Evolutionary conservation across 2,888 invertebrate genomes (phyloP), one percentile per base, ranked within the genome.

Genomic region (Meteorus cinctellus): DNA sequence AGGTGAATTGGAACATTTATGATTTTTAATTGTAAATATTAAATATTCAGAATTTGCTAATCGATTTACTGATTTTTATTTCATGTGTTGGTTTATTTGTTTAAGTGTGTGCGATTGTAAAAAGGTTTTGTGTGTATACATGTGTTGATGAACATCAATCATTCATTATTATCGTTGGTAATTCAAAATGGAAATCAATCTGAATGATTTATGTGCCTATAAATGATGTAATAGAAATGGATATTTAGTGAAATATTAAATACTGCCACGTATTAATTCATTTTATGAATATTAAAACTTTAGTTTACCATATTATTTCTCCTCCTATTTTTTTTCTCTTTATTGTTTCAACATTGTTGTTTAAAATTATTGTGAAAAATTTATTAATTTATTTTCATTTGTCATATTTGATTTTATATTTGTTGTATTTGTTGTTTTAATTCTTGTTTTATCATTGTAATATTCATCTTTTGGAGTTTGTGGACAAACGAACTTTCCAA

Each of bases 71-170:
- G n/a, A 55, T 2, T 8, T 19, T 19, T 8, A 19, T 55, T n/a
- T n/a, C 4, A 48, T 48, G 19, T 55, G 6, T 55, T 1, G 6
- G n/a, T 55, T 19, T 55, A 4, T 55, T 4, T 55, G 19, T 55
- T 4, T 19, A n/a, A 19, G 10, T 6, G n/a, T 55, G 19, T 55
- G 19, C 19, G 10, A 19, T 4, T n/a, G 5, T 24, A 19, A n/a
- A 16, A n/a, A 2, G 24, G 19, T 55, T 2, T 48, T 48, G 48
- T 48, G 16, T 48, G 16, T 48, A 48, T 48, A 4, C n/a, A n/a
- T n/a, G n/a, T 48, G 55, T 55, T 55, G 55, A 55, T 55, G 55
- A 55, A 55, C 19, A 55, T 55, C 55, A 55, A 55, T 55, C 55
- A 55, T 55, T 19, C 19, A 55, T 55, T 55, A 55, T 55, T 55